Conservation (phyloP, 2,113 vertebrate genomes). For the Mola mola region DNA sequence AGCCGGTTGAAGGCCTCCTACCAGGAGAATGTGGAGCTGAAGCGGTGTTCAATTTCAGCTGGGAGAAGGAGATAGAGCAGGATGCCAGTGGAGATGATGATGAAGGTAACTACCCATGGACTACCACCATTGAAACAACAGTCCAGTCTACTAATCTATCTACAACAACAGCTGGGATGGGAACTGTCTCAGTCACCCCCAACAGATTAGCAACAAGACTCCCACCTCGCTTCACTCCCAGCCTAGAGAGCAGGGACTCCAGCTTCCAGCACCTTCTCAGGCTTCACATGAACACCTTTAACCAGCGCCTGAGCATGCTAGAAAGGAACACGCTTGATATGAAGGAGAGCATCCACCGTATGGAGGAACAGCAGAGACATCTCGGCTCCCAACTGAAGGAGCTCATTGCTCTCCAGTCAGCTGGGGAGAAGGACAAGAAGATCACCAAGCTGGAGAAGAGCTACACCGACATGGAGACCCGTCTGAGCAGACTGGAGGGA, state of each 20-base stretch:
- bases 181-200: constrained; percentile 5
- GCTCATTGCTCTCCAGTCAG: constrained; percentile 35
- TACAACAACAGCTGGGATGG: constrained; percentile 1
- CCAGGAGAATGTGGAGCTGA: constrained; percentile 69
- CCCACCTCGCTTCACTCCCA: constrained; percentile 63
- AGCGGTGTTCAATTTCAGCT: constrained; percentile 72
- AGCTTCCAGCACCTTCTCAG: constrained; percentile 73
- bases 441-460: constrained; percentile 59
- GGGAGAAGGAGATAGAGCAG: constrained; percentile 54
- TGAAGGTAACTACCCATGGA: background rate
- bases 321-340: constrained; percentile 77
- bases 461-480: constrained; percentile 69
- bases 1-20: constrained; percentile 61
- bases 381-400: constrained; percentile 69
- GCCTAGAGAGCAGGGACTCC: constrained; percentile 46
- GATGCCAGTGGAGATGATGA: constrained; percentile 57
- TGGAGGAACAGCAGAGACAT: constrained; percentile 62
- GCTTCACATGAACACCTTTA: constrained; percentile 74
- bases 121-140: constrained; percentile 13
- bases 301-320: constrained; percentile 77
- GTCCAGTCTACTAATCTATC: constrained; percentile 40
- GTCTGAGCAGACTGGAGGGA: constrained; percentile 71
- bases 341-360: constrained; percentile 67
- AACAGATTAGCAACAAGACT: constrained; percentile 37
- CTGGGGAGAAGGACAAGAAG: constrained; percentile 49